Evolutionary conservation across 2,113 vertebrate species (phyloP).

Genomic region (Brienomyrus brachyistius): DNA sequence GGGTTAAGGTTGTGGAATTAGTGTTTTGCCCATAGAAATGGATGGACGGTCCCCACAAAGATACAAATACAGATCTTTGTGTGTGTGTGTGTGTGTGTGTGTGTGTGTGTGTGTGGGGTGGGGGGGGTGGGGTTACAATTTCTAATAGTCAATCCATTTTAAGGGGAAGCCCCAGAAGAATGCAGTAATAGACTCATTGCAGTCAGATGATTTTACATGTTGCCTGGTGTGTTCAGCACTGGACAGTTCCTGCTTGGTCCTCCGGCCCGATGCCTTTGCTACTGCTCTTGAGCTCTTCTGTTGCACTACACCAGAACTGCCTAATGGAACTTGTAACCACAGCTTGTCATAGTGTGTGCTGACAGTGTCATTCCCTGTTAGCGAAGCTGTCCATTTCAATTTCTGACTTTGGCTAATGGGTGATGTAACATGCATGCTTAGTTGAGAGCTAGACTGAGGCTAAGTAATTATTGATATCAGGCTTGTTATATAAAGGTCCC

Average conservation of each 20-base stretch:
- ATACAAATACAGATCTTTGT: too few relatives aligned
- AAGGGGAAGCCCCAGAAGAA: background rate
- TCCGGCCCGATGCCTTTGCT: background rate
- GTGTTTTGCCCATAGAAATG: too few relatives aligned
- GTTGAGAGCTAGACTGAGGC: background rate
- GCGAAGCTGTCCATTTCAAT: background rate
- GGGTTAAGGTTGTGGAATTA: too few relatives aligned
- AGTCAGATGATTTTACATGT: background rate
- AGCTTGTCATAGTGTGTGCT: background rate
- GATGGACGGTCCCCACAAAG: too few relatives aligned
- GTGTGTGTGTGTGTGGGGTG: too few relatives aligned
- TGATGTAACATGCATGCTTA: background rate
- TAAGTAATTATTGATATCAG: constrained; percentile 2
- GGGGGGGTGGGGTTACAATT: background rate
- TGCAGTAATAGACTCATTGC: background rate
- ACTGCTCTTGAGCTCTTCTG: background rate
- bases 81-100: background rate
- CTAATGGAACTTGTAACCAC: constrained; percentile 7
- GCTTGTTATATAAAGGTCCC: background rate
- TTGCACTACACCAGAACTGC: background rate
- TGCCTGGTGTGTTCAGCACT: background rate
- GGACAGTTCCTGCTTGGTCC: background rate
- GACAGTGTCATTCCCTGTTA: background rate
- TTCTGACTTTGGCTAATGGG: background rate
- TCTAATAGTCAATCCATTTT: background rate